Conservation (phyloP, 2,888 invertebrate species). For the Cosmia trapezina region DNA sequence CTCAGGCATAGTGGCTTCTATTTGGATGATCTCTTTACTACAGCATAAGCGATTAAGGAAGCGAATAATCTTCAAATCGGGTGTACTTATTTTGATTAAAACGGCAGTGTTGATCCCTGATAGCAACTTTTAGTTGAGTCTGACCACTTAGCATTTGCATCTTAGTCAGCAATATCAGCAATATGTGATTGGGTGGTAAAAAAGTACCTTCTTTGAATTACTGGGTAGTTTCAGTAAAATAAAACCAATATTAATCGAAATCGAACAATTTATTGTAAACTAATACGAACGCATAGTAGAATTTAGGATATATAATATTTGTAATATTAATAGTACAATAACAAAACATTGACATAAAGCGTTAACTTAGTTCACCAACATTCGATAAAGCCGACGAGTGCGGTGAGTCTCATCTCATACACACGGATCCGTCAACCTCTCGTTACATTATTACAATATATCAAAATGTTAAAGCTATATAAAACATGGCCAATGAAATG, state of each 20-base stretch:
- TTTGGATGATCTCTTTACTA: conserved; percentile 68
- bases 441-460: conserved; percentile 78
- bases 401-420: conserved; percentile 70
- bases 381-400: conserved; percentile 86
- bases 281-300: conserved; percentile 90
- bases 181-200: no score
- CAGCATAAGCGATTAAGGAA: conserved; percentile 64
- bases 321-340: conserved; percentile 87
- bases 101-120: background rate
- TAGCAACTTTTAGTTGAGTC: background rate
- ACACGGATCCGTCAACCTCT: conserved; percentile 65
- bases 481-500: conserved; percentile 84
- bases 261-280: conserved; percentile 90
- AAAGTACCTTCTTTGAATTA: no score
- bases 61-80: conserved; percentile 49
- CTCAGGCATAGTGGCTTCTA: conserved; percentile 68
- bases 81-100: conserved; percentile 36
- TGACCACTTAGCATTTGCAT: background rate
- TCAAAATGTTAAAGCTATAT: conserved; percentile 88
- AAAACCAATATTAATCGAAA: conserved; percentile 70
- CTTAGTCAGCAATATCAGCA: no score
- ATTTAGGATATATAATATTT: conserved; percentile 90
- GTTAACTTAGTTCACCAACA: conserved; percentile 87
- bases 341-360: conserved; percentile 89
- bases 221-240: conserved; percentile 17